Evolutionary conservation across 2,797 vertebrate genomes (phyloP), one percentile per base, ranked within the genome.

Genomic region (Gallinago nigripennis): DNA sequence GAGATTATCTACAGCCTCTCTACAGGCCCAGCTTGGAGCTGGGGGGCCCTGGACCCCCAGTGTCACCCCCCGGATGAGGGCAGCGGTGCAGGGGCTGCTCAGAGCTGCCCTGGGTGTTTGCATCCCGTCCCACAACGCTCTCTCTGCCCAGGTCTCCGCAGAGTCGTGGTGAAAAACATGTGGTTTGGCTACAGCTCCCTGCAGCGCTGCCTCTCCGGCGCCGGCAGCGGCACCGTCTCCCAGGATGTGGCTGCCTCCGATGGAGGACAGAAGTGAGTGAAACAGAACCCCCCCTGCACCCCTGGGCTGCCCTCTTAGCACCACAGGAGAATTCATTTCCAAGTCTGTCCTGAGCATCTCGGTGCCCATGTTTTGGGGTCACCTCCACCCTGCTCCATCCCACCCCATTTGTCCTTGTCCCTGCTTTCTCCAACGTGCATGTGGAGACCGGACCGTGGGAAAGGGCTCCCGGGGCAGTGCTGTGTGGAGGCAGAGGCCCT

Each of bases 141-240:
- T 69, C 9, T 84, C 58, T 72, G 48, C 25, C 24, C 95, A 98
- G 98, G 97, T 58, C 92, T 98, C 18, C 90, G 2, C 21, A 97
- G 97, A 58, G 97, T 99, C 90, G 98, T 93, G 0, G 39, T 99
- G 91, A 97, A 98, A 86, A 98, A 98, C 88, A 97, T 98, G 31
- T 99, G 99, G 99, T 99, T 99, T 11, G 97, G 98, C 71, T 99
- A 98, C 1, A 70, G 98, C 37, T 97, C 98, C 60, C 98, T 99
- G 84, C 98, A 97, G 64, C 97, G 96, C 16, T 92, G 98, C 57
- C 98, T 98, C 72, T 96, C 91, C 7, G 16, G 90, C 1, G 31
- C 93, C 16, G 73, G 96, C 56, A 93, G 97, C 95, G 76, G 96
- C 2, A 96, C 98, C 24, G 89, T 95, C 86, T 93, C 94, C 73